Conservation (phyloP, 2,113 vertebrate genomes). For the zebrafish (Danio rerio) region DNA sequence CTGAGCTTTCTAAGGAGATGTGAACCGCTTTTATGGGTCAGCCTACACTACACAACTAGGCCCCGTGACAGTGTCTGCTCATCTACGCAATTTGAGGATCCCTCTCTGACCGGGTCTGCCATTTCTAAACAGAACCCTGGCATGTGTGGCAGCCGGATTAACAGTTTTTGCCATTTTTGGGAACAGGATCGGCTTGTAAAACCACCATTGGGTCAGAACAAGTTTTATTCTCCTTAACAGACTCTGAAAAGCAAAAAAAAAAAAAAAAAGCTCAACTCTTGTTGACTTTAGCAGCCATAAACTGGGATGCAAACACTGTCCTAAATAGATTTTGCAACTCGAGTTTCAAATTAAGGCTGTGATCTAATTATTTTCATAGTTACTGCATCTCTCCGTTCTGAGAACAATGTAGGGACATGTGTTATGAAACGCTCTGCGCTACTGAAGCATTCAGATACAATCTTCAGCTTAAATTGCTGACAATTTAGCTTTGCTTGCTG, state of each 20-base stretch:
- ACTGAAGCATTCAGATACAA: slow-evolving; percentile 21
- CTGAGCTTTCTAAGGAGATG: slow-evolving; percentile 2
- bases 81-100: background rate
- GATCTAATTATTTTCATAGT: slow-evolving; percentile 51
- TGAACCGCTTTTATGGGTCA: slow-evolving; percentile 31
- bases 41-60: slow-evolving; percentile 31
- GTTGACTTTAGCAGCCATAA: background rate
- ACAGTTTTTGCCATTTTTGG: slow-evolving; percentile 4
- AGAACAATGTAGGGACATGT: slow-evolving; percentile 26
- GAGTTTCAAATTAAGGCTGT: slow-evolving; percentile 43
- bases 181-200: background rate
- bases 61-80: slow-evolving; percentile 8
- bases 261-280: background rate
- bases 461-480: slow-evolving; percentile 23
- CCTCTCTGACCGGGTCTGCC: background rate
- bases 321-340: slow-evolving; percentile 21
- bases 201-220: slow-evolving; percentile 6
- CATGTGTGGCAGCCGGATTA: background rate
- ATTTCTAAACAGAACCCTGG: background rate
- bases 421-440: background rate
- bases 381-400: background rate
- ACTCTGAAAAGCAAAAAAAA: background rate
- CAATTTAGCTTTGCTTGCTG: slow-evolving; percentile 25
- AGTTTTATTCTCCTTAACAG: background rate
- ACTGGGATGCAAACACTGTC: slow-evolving; percentile 22